These are phyloP conservation scores for Eupleurogrammus muticus DNA, from an alignment of 2,797 vertebrate species.

Conservation along the genomic window DNA sequence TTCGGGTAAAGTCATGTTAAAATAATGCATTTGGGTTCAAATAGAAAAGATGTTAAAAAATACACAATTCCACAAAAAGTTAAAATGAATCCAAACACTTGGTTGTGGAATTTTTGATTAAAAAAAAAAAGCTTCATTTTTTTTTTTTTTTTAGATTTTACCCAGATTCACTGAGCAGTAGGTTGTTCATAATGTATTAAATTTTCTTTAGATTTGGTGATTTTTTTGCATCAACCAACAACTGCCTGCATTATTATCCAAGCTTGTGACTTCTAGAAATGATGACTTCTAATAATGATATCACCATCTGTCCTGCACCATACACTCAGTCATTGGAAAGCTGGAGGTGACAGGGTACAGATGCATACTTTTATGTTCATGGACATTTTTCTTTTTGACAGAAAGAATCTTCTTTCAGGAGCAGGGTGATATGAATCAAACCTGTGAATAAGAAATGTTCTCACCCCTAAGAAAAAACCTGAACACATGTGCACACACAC, in stretches of 20 bases:
- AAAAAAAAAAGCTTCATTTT: no score
- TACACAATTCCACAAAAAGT: no score
- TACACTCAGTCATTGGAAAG: neutral
- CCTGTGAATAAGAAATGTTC: neutral
- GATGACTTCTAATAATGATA: neutral
- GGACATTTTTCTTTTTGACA: neutral
- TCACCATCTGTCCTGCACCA: neutral
- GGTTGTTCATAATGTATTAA: no score
- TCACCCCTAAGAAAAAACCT: neutral
- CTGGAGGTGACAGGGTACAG: neutral
- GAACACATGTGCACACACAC: neutral
- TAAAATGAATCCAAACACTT: no score
- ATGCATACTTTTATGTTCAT: neutral
- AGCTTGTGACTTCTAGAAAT: neutral
- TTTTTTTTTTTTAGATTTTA: no score
- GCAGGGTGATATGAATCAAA: neutral
- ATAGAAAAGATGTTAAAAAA: no score
- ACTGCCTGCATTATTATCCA: neutral
- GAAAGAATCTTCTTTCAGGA: neutral
- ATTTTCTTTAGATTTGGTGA: no score
- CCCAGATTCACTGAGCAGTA: no score
- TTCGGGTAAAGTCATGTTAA: no score
- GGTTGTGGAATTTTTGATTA: no score
- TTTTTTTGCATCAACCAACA: no score
- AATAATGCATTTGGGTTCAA: no score